Base-by-base conservation (phyloP, 2,113 vertebrate species). In the Esox niger region DNA sequence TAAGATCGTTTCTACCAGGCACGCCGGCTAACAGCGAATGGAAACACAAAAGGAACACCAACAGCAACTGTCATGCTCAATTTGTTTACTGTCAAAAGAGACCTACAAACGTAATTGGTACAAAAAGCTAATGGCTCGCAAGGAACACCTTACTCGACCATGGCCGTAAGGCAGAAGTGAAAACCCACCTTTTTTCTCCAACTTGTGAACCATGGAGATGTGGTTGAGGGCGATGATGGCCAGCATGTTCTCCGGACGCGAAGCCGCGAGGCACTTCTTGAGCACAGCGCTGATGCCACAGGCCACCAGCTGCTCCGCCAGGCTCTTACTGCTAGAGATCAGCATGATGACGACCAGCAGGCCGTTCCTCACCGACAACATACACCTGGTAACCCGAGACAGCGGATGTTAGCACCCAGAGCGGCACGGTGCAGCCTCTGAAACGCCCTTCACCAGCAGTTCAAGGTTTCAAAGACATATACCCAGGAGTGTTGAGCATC, bases 281-380 rank as follows among this genome's bases (percentile, higher is more conserved):
- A 98, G 92, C 56, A 93, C 88, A 1, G 78, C 0, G 23, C 79
- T 88, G 59, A 98, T 79, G 1, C 80, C 91, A 0, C 73, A 92
- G 31, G 91, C 90, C 32, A 86, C 86, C 79, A 98, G 90, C 88
- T 95, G 95, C 82, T 96, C 94, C 0, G 94, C 94, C 82, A 98
- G 89, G 43, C 91, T 93, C 76, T 92, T 94, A 67, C 97, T 95
- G 77, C 89, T 88, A 1, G 93, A 93, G 54, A 96, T 87, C 73
- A 99, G 92, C 91, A 92, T 88, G 79, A 90, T 93, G 84, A 95
- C 80, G 33, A 99, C 90, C 54, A 96, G 90, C 49, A 98, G 87
- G 2, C 96, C 96, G 1, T 95, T 95, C 46, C 79, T 88, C 70
- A 97, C 94, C 0, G 93, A 93, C 0, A 88, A 86, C 13, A 82